Evolutionary conservation across 2,113 vertebrate species (phyloP).

Genomic region (Mus spicilegus): DNA sequence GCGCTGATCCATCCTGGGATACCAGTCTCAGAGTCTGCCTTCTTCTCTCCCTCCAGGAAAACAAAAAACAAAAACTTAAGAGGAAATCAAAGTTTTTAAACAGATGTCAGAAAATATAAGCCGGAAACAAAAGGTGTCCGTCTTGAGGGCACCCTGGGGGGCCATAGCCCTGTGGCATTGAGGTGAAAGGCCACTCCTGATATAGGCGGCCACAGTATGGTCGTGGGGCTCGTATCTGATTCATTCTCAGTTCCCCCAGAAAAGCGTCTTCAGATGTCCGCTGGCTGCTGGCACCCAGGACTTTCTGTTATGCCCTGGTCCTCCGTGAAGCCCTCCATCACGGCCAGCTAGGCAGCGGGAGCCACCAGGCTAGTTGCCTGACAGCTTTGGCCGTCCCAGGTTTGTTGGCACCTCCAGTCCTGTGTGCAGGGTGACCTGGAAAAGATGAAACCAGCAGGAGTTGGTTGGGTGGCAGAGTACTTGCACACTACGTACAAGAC

Average conservation of each 20-base stretch:
- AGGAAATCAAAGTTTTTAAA: neutral
- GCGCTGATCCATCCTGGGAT: neutral
- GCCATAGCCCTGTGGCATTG: neutral
- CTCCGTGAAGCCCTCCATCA: neutral
- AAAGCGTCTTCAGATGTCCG: neutral
- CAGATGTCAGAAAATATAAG: neutral
- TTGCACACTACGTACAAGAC: too few relatives aligned
- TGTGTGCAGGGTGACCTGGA: constrained; percentile 95
- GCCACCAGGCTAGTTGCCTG: constrained; percentile 83
- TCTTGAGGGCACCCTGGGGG: neutral
- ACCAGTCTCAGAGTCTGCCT: neutral
- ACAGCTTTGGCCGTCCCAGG: constrained; percentile 86
- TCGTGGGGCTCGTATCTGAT: neutral
- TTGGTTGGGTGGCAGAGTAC: neutral
- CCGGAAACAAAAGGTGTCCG: neutral
- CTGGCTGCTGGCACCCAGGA: neutral
- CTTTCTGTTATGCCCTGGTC: neutral
- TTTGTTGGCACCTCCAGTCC: constrained; percentile 95
- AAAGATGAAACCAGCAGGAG: neutral
- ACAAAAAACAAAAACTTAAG: neutral
- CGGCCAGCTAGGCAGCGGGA: neutral
- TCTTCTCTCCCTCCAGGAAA: neutral
- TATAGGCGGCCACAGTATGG: neutral
- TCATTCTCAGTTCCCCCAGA: neutral
- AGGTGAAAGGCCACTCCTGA: neutral